Evolutionary conservation across 2,888 invertebrate species (phyloP), one percentile per base, ranked within the genome.

Genomic region (Andrena chrysosceles): DNA sequence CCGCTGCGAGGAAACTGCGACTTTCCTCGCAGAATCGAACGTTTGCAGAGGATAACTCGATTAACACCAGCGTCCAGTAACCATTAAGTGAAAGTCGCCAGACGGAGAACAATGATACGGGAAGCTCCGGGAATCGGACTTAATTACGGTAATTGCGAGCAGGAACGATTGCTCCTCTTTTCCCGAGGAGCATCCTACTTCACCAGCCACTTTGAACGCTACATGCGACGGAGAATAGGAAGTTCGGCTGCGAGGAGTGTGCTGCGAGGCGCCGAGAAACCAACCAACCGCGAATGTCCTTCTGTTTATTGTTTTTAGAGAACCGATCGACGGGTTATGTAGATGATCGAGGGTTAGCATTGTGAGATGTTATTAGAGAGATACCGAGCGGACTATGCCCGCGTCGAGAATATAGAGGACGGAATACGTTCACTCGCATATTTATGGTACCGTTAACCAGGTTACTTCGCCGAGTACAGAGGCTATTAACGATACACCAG

Each of bases 401-500:
- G 74, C 52, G 77, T 48, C 13, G 59, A 31, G 83, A 70, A 78
- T 74, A 68, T 69, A 74, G 77, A 82, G 52, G 42, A 81, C 63
- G 42, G 62, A 56, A 59, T 71, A 78, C 83, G 69, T 77, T 81
- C 77, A 66, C 83, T 82, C 64, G 83, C 63, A 49, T 59, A 83
- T 72, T 70, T 67, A 75, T 67, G 49, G 63, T 84, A 83, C 83
- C 83, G 83, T 83, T 84, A 83, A 84, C 74, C 78, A 71, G 71
- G 83, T 85, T 81, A 67, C 42, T 26, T 73, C 70, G 77, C 26
- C 73, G 29, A 33, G 52, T 62, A 31, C 31, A 66, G 35, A 49
- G 78, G 52, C 64, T 62, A 16, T 23, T 31, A n/a, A 29, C 10
- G 35, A 8, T 42, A 23, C 31, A 13, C 31, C 59, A 60, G 49